phyloP scores from a whole-genome alignment of 2,888 invertebrate genomes.

The Lasioglossum oenotherae region DNA sequence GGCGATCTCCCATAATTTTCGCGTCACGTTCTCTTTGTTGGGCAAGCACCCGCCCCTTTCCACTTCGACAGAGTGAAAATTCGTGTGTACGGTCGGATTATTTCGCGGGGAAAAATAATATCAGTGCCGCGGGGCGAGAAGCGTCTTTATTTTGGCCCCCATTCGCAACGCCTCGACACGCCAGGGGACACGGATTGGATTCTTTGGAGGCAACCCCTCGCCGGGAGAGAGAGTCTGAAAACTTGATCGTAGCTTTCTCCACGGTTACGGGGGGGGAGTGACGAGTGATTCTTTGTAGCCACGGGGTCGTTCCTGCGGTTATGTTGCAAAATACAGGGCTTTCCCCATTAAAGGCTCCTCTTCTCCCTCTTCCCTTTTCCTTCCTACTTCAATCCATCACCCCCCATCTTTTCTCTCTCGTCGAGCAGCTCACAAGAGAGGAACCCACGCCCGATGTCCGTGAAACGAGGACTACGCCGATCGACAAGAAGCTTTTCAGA shows the following conservation, averaged over 20 bases:
- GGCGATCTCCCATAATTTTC: background rate
- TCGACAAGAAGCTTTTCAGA: constrained; percentile 30
- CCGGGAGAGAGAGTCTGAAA: constrained; percentile 58
- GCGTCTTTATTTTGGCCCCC: constrained; percentile 38
- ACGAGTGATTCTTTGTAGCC: constrained; percentile 75
- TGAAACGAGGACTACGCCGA: constrained; percentile 37
- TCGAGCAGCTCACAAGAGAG: background rate
- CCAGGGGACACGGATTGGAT: constrained; percentile 58
- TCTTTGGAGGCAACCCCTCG: constrained; percentile 59
- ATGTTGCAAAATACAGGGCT: constrained; percentile 72
- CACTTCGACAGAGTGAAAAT: background rate
- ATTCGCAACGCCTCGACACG: constrained; percentile 42
- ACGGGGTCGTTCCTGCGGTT: constrained; percentile 70
- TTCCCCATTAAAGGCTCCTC: constrained; percentile 66
- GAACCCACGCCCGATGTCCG: constrained; percentile 30
- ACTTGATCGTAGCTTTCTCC: constrained; percentile 67
- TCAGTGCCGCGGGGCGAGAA: constrained; percentile 17
- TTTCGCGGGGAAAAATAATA: constrained; percentile 23
- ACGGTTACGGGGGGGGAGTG: constrained; percentile 45
- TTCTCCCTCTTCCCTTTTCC: constrained; percentile 13
- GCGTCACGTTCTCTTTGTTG: background rate
- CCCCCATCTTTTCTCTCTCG: background rate
- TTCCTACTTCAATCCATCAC: background rate
- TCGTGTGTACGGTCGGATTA: background rate
- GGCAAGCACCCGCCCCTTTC: background rate